Base-by-base conservation (phyloP, 2,113 vertebrate species). In the Callaeas wilsoni region DNA sequence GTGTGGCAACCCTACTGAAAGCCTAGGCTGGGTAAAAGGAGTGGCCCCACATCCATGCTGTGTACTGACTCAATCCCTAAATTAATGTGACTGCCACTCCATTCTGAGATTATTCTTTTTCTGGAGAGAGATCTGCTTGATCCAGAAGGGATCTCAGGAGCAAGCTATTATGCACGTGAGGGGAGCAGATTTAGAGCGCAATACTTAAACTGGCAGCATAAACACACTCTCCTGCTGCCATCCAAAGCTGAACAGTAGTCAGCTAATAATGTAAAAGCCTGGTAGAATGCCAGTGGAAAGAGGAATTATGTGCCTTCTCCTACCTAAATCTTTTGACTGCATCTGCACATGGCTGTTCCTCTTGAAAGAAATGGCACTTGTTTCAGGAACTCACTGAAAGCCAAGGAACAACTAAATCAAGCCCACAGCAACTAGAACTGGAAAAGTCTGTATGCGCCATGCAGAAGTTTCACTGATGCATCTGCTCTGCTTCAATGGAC, bases 91-190 rank as follows among this genome's bases (percentile, higher is more conserved):
- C 44, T 67, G 8, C 37, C 29, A 60, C 29, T 37, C 32, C 26
- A 16, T 29, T 49, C 30, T 29, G 35, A 80, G 29, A 64, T 52
- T 52, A 0, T 20, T 64, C 27, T 6, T 84, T 27, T 32, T 26
- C 23, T 64, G 26, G 17, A 69, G 73, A 37, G 32, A 67, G 55
- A 57, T 32, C n/a, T 18, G 32, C 26, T 17, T 80, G 68, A 73
- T 80, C 20, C 46, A 46, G 32, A 69, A 75, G 22, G 7, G 30
- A 77, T 65, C 25, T 52, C 37, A 64, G 57, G n/a, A 80, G 11
- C 33, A 56, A 77, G 37, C 15, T 29, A 1, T 25, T 26, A 19
- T 9, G 6, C 8, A 41, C 0, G 0, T 44, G 41, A 75, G 17
- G 23, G 49, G 12, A 84, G 11, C 7, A 44, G 41, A 53, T 76